These are phyloP conservation scores for Hydropotes inermis DNA, from an alignment of 2,113 vertebrate genomes.

Conservation along the genomic window DNA sequence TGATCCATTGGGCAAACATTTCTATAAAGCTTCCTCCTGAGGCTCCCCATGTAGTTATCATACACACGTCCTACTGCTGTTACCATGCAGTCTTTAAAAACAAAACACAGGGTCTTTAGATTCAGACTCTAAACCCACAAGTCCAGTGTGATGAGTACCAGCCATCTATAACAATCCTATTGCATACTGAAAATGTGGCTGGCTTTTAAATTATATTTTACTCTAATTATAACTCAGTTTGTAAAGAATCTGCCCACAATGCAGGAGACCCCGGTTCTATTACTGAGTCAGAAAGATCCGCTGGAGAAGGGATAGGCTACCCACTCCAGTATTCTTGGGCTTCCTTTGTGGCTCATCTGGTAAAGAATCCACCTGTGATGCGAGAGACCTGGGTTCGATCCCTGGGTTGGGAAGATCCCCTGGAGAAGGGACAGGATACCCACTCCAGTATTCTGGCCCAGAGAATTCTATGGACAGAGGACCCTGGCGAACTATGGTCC, in stretches of 20 bases:
- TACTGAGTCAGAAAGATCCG: not conserved
- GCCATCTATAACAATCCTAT: not conserved
- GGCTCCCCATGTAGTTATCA: rapidly evolving
- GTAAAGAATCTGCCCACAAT: not conserved
- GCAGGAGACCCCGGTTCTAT: not conserved
- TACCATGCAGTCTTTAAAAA: rapidly evolving
- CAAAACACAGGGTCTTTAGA: rapidly evolving
- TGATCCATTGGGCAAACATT: rapidly evolving
- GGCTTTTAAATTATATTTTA: not conserved
- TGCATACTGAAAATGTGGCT: not conserved
- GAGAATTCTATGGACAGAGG: not conserved
- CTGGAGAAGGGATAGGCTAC: not conserved
- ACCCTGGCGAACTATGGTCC: not conserved
- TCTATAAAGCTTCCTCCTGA: not conserved
- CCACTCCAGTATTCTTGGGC: not conserved
- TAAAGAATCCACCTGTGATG: not conserved
- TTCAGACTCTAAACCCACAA: rapidly evolving
- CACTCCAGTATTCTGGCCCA: not conserved
- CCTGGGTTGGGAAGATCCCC: not conserved
- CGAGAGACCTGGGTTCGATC: rapidly evolving
- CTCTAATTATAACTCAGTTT: not conserved
- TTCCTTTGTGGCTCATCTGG: not conserved
- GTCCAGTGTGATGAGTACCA: rapidly evolving
- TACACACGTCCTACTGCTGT: rapidly evolving
- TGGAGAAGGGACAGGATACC: not conserved